Conservation (phyloP, 2,113 vertebrate genomes). For the Oreochromis spilurus region DNA sequence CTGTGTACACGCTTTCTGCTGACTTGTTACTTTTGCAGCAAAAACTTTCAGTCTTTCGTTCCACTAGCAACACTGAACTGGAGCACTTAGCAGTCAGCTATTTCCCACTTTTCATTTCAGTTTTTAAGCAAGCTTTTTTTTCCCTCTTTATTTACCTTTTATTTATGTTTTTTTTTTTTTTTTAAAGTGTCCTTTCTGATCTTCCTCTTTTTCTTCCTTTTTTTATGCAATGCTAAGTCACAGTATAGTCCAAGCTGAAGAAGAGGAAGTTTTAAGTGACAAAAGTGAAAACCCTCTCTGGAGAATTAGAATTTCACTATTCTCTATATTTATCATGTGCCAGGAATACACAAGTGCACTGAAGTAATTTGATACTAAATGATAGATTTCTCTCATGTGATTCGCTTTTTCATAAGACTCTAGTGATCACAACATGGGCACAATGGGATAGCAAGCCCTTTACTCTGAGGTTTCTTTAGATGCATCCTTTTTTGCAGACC, state of each 20-base stretch:
- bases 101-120: neutral
- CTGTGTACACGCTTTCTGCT: conserved; percentile 5
- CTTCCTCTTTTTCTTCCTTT: neutral
- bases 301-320: neutral
- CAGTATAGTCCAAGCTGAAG: neutral
- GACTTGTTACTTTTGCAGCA: conserved; percentile 6
- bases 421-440: neutral
- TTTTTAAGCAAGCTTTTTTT: neutral
- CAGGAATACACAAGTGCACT: neutral
- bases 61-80: neutral
- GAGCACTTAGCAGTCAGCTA: neutral
- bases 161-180: too few species aligned
- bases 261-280: neutral
- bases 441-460: neutral
- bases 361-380: neutral
- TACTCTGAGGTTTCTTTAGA: neutral
- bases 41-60: neutral
- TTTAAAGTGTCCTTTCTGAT: neutral
- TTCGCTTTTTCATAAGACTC: neutral
- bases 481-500: neutral
- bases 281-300: neutral
- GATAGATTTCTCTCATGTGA: neutral
- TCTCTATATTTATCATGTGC: neutral
- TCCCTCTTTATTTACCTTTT: neutral
- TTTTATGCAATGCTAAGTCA: neutral